Conservation (phyloP, 1,140 invertebrate species). For the Akabosia matsudoensis region DNA sequence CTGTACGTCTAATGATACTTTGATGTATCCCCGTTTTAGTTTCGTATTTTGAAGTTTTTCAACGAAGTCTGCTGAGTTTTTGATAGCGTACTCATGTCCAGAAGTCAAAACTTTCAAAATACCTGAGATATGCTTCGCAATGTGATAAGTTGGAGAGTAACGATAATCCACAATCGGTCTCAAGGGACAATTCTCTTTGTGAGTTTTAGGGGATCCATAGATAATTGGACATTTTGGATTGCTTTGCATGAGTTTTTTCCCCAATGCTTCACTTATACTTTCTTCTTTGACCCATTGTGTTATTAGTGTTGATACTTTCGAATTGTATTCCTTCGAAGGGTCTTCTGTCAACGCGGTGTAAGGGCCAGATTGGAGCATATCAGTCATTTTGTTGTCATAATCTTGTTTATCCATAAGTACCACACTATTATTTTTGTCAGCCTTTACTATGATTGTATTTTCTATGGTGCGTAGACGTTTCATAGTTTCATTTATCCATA, state of each 20-base stretch:
- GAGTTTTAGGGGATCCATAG: slow-evolving; percentile 48
- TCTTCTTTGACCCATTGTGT: not conserved
- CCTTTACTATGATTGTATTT: not conserved
- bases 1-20: not conserved
- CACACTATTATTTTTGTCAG: not conserved
- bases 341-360: not conserved
- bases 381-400: not conserved
- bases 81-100: not conserved
- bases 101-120: slow-evolving; percentile 5
- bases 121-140: slow-evolving; percentile 43
- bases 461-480: not conserved
- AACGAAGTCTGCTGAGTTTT: not conserved
- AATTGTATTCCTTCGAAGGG: not conserved
- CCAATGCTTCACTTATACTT: not conserved
- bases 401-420: not conserved
- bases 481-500: not conserved
- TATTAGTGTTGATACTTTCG: not conserved
- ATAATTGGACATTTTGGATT: slow-evolving; percentile 30
- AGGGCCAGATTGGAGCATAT: not conserved
- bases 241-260: not conserved
- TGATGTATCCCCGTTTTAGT: not conserved
- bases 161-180: slow-evolving; percentile 47
- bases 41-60: not conserved
- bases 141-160: slow-evolving; percentile 40
- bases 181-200: slow-evolving; percentile 45